Conservation (phyloP, 1,140 invertebrate genomes). For the Apis dorsata region DNA sequence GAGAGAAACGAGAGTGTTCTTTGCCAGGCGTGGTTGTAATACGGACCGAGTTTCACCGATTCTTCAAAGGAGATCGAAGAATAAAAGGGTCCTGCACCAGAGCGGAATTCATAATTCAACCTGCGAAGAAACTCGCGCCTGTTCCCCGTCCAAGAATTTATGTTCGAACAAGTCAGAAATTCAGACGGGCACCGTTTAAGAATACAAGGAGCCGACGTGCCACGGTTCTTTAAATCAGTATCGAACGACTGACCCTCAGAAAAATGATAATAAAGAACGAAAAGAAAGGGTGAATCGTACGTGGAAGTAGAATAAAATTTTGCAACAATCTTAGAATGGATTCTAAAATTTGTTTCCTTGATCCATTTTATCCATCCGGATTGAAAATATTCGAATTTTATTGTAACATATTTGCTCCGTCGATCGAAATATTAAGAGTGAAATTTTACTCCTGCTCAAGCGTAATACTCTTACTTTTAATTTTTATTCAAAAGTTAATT, state of each 20-base stretch:
- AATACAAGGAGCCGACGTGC: constrained; percentile 34
- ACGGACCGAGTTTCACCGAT: constrained; percentile 26
- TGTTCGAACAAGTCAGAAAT: constrained; percentile 27
- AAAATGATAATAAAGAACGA: no score
- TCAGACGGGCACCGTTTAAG: constrained; percentile 23
- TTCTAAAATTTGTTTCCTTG: no score
- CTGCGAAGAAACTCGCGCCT: constrained; percentile 30
- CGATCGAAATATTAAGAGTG: no score
- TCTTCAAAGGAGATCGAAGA: constrained; percentile 44
- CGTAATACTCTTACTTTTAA: no score
- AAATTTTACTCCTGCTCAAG: no score
- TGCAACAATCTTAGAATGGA: no score
- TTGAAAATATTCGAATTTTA: no score
- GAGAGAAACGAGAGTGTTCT: neutral
- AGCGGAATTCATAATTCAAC: constrained; percentile 39
- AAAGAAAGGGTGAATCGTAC: neutral
- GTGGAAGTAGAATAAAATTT: neutral
- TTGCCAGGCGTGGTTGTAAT: constrained; percentile 11
- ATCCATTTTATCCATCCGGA: no score
- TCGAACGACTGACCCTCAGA: neutral
- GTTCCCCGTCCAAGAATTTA: constrained; percentile 27
- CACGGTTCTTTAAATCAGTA: constrained; percentile 19
- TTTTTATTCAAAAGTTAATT: no score
- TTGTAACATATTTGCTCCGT: no score
- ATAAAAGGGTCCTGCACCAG: constrained; percentile 16